phyloP scores from a whole-genome alignment of 2,797 vertebrate species.

The Rhodeus uyekii region DNA sequence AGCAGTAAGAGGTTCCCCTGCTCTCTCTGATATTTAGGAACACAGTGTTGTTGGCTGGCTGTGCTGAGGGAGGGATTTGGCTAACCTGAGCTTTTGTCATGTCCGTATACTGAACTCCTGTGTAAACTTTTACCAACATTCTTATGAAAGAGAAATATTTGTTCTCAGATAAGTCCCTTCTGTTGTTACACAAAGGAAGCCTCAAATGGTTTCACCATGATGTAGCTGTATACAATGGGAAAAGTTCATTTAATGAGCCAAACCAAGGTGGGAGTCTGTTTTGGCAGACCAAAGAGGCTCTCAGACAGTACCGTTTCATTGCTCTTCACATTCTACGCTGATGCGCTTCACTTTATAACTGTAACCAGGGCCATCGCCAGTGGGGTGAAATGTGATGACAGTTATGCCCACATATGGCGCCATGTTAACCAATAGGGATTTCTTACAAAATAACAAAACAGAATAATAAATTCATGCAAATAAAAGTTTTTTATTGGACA shows the following conservation, averaged over 20 bases:
- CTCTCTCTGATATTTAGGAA: constrained; percentile 22
- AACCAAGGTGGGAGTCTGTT: background rate
- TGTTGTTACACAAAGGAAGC: constrained; percentile 22
- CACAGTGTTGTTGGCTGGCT: constrained; percentile 21
- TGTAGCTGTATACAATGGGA: background rate
- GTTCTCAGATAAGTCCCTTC: constrained; percentile 13
- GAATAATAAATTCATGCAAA: no score
- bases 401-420: no score
- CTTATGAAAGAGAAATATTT: constrained; percentile 32
- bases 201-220: background rate
- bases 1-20: constrained; percentile 5
- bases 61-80: background rate
- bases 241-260: background rate
- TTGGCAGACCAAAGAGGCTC: constrained; percentile 9
- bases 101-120: constrained; percentile 40
- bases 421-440: no score
- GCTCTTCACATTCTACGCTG: no score
- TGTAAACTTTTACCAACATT: constrained; percentile 30
- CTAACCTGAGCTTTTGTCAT: constrained; percentile 11
- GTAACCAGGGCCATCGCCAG: no score
- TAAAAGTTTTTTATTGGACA: no score
- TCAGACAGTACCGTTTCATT: background rate
- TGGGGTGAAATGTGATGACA: no score
- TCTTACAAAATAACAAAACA: no score
- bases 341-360: no score